Conservation (phyloP, 2,113 vertebrate species). For the Pelodiscus sinensis region DNA sequence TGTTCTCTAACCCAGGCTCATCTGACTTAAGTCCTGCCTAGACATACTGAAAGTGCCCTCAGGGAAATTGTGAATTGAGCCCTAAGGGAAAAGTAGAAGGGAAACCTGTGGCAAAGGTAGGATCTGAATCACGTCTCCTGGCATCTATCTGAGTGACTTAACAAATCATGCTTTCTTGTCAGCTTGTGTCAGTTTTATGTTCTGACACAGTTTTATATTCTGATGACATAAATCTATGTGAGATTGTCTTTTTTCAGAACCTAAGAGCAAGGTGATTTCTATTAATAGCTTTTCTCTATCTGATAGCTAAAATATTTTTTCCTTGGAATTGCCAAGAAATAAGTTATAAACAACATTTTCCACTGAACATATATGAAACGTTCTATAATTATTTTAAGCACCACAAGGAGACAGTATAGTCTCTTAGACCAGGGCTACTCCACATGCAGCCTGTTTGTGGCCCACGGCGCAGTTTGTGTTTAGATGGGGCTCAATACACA, state of each 20-base stretch:
- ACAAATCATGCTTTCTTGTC: background rate
- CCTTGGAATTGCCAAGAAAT: background rate
- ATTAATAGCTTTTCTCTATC: background rate
- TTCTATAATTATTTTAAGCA: background rate
- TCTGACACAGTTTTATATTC: background rate
- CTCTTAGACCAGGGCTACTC: too few relatives aligned
- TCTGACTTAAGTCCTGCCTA: too few relatives aligned
- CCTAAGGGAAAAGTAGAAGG: background rate
- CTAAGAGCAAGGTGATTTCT: background rate
- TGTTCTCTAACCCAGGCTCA: too few relatives aligned
- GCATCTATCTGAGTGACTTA: background rate
- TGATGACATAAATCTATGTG: background rate
- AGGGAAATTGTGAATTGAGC: background rate
- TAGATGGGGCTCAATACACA: too few relatives aligned
- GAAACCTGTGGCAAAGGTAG: background rate
- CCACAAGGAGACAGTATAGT: background rate
- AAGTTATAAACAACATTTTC: background rate
- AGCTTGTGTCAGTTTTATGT: background rate
- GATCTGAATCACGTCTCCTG: background rate
- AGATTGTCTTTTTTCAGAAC: background rate
- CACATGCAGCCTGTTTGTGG: too few relatives aligned
- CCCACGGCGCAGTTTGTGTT: too few relatives aligned
- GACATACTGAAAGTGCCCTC: background rate
- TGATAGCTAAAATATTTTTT: background rate
- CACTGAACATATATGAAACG: background rate